Conservation (phyloP, 2,888 invertebrate species). For the Disparrhopalites patrizii region DNA sequence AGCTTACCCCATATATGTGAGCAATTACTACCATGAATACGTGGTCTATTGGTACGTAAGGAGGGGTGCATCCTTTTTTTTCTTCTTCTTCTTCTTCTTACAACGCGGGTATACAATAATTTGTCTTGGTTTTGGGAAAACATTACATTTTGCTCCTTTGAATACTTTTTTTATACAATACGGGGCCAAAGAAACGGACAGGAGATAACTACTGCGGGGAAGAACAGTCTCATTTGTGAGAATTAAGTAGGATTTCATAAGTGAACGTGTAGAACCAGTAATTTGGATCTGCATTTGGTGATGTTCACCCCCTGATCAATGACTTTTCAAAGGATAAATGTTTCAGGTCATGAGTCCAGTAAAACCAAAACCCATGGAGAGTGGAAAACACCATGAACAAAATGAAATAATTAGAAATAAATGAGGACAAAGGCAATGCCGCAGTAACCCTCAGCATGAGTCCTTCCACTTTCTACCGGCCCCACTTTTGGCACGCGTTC, state of each 20-base stretch:
- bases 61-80: constrained; percentile 3
- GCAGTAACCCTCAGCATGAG: constrained; percentile 15
- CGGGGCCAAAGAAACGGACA: background rate
- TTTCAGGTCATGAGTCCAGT: background rate
- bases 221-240: background rate
- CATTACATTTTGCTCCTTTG: too few species aligned
- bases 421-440: constrained; percentile 23
- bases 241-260: constrained; percentile 6
- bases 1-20: background rate
- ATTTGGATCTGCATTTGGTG: background rate
- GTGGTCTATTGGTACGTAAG: background rate
- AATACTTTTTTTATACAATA: too few species aligned
- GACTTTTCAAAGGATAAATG: background rate
- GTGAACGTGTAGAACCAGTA: too few species aligned
- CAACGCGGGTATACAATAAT: too few species aligned
- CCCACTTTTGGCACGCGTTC: constrained; percentile 20
- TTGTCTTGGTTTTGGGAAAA: too few species aligned
- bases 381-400: constrained; percentile 4
- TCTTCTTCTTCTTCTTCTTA: too few species aligned
- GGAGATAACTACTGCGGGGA: background rate
- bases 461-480: background rate
- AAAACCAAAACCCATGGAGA: background rate
- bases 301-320: constrained; percentile 1
- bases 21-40: constrained; percentile 6
- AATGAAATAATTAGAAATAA: constrained; percentile 28